These are phyloP conservation scores for Tanytarsus gracilentus DNA, from an alignment of 2,888 invertebrate genomes.

Conservation along the genomic window DNA sequence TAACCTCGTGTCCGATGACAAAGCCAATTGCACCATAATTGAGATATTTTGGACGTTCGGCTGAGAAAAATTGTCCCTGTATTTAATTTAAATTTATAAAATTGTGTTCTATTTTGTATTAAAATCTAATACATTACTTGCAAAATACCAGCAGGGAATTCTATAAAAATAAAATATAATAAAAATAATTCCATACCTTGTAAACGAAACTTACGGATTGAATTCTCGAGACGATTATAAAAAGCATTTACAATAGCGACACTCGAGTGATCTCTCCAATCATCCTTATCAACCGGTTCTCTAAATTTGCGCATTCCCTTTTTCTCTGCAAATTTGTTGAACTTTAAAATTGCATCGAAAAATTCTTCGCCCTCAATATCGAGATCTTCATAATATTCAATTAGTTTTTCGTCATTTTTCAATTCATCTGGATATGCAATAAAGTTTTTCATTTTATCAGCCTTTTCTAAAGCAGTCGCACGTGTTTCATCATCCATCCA, in stretches of 20 bases:
- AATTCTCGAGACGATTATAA: conserved; percentile 53
- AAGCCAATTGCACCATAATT: conserved; percentile 62
- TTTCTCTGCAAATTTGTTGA: conserved; percentile 46
- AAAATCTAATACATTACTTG: too few relatives aligned
- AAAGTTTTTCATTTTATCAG: conserved; percentile 65
- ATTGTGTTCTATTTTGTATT: too few relatives aligned
- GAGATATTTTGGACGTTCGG: conserved; percentile 59
- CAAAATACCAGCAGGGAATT: conserved; percentile 64
- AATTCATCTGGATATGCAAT: conserved; percentile 81
- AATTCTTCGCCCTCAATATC: conserved; percentile 43
- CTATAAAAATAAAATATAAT: conserved; percentile 44
- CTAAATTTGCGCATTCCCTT: conserved; percentile 45
- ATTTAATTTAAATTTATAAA: too few relatives aligned
- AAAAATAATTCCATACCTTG: background rate
- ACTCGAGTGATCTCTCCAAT: conserved; percentile 45
- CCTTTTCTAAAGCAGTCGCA: conserved; percentile 56
- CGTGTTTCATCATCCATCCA: conserved; percentile 83
- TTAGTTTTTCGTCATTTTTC: conserved; percentile 63
- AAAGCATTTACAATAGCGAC: conserved; percentile 55
- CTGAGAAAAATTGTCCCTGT: conserved; percentile 62
- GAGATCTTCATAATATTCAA: conserved; percentile 59
- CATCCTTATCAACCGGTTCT: conserved; percentile 44
- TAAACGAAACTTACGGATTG: conserved; percentile 46
- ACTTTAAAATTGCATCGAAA: conserved; percentile 44
- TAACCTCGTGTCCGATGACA: conserved; percentile 62